These are phyloP conservation scores for Dynastes grantii DNA, from an alignment of 2,888 invertebrate genomes.

Conservation along the genomic window DNA sequence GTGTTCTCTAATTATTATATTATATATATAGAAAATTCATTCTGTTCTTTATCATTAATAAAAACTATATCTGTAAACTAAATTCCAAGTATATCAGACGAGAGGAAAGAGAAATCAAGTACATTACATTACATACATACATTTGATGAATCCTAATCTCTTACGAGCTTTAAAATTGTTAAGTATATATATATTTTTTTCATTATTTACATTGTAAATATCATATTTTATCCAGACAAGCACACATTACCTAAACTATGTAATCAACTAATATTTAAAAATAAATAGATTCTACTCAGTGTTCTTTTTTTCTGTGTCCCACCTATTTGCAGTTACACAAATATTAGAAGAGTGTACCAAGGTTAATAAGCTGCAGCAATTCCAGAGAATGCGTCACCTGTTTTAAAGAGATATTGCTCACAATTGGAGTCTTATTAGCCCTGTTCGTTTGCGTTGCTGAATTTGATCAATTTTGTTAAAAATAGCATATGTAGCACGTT, in stretches of 20 bases:
- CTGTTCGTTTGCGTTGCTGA: too few relatives aligned
- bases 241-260: conserved; percentile 71
- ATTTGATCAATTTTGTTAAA: too few relatives aligned
- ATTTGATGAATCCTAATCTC: conserved; percentile 55
- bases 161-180: conserved; percentile 66
- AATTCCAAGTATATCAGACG: conserved; percentile 49
- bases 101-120: conserved; percentile 40
- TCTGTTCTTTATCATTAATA: conserved; percentile 49
- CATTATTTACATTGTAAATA: conserved; percentile 71
- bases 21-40: conserved; percentile 47
- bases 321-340: neutral
- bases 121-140: conserved; percentile 51
- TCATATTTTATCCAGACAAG: conserved; percentile 70
- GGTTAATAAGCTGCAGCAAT: too few relatives aligned
- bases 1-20: conserved; percentile 54
- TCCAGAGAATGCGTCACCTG: too few relatives aligned
- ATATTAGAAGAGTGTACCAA: too few relatives aligned
- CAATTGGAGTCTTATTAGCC: too few relatives aligned
- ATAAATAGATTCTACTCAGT: conserved; percentile 70
- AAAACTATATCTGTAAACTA: conserved; percentile 44
- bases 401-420: too few relatives aligned
- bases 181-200: conserved; percentile 66
- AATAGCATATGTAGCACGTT: too few relatives aligned
- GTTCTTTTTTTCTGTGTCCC: conserved; percentile 4
- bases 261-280: conserved; percentile 72